phyloP scores from a whole-genome alignment of 2,888 invertebrate genomes.

The Aelia acuminata region DNA sequence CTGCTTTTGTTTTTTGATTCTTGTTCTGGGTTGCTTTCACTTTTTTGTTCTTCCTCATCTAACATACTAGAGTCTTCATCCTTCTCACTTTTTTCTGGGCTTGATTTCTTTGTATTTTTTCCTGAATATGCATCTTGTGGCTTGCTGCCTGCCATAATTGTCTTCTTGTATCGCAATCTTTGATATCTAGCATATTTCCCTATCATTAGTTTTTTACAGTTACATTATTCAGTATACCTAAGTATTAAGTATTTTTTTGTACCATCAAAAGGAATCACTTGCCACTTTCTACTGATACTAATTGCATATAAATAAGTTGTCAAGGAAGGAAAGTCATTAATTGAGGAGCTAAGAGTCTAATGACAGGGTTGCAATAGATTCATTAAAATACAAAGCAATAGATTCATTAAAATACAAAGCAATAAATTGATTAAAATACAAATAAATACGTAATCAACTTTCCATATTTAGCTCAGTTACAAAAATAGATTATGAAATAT shows the following conservation, averaged over 20 bases:
- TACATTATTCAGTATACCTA: not conserved
- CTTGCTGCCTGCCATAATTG: not conserved
- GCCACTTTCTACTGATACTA: no score
- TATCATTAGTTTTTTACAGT: not conserved
- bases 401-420: no score
- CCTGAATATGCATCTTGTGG: not conserved
- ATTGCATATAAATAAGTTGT: no score
- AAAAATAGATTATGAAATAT: no score
- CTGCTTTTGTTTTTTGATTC: not conserved
- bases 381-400: no score
- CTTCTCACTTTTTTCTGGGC: not conserved
- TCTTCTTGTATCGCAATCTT: not conserved
- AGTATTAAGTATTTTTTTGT: no score
- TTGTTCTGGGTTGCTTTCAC: not conserved
- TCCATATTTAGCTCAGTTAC: no score
- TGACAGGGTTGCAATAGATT: no score
- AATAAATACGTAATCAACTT: no score
- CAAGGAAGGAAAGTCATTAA: no score
- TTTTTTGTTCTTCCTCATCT: not conserved
- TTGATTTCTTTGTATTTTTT: not conserved
- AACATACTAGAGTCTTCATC: not conserved
- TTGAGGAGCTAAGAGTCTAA: no score
- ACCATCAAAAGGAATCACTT: not conserved
- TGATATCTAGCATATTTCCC: not conserved
- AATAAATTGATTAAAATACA: no score